A percentile compares a stretch with the other conserved stretches of the same genome.
Conservation (phyloP, 2,797 vertebrate genomes). For the Onychomys torridus region DNA sequence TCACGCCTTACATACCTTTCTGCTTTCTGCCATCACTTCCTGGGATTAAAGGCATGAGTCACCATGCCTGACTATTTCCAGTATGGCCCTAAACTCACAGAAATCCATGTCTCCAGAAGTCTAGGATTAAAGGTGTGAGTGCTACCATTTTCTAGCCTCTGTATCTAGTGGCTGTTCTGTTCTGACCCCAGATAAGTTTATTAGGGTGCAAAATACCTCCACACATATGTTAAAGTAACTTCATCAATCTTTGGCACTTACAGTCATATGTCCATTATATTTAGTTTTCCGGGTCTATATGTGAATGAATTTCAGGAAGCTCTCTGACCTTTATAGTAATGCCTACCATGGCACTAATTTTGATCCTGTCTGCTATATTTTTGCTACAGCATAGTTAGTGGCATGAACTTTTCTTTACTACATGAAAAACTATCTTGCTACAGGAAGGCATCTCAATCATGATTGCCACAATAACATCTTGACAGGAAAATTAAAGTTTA, state of each 20-base stretch:
- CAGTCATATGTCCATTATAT: neutral
- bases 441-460: neutral
- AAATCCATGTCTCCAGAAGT: too few relatives aligned
- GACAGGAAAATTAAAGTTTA: conserved; percentile 25
- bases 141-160: too few relatives aligned
- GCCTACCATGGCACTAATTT: neutral
- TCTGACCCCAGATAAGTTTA: too few relatives aligned
- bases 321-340: neutral
- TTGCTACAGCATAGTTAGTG: neutral
- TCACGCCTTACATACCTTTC: too few relatives aligned
- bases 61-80: too few relatives aligned
- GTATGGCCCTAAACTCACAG: too few relatives aligned
- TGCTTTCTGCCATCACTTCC: too few relatives aligned
- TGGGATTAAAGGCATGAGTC: too few relatives aligned
- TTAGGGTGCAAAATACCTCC: too few relatives aligned
- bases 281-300: neutral
- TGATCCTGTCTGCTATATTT: neutral
- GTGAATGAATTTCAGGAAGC: neutral
- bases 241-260: neutral
- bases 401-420: neutral
- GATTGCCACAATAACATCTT: neutral
- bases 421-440: neutral
- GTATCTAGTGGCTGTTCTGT: too few relatives aligned
- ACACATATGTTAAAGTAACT: neutral
- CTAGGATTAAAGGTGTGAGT: too few relatives aligned